Base-by-base conservation (phyloP, 1,140 invertebrate genomes). In the Monomorium pharaonis region DNA sequence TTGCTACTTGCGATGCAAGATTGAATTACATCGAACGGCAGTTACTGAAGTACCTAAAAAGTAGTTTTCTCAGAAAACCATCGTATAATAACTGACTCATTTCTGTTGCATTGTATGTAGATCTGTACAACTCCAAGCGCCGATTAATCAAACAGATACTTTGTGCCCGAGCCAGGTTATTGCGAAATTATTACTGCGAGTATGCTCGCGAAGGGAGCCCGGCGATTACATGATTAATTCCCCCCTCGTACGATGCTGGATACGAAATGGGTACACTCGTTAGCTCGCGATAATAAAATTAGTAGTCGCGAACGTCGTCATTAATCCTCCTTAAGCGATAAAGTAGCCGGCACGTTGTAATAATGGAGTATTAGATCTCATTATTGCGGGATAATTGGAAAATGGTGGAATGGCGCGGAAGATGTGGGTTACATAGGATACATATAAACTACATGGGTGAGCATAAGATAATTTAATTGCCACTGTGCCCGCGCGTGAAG, bases 331-430 rank as follows among this genome's bases (percentile, higher is more conserved):
- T 83, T 83, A 83, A 72, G 67, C 78, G 67, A 72, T 83, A 72
- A 83, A 83, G 78, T 83, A 83, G 51, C 78, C 78, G 33, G 37
- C 78, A 83, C 78, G 78, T 83, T 83, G 65, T 72, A 72, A 83
- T 83, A 83, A 83, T 83, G 65, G 67, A 58, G 51, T 83, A 83
- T 83, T 83, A 83, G 67, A 54, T 83, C 78, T 72, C 67, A 83
- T 83, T 83, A 83, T 83, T 83, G 78, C 51, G 67, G 51, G 78
- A 83, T 83, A 83, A 83, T 83, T 83, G 78, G 78, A 83, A 83
- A 83, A 83, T 44, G 78, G 63, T 72, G 78, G 65, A 72, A 83
- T 58, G 44, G 65, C 65, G 67, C 63, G 78, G 65, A 83, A 83
- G 65, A 83, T 83, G 78, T 83, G 54, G 78, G 67, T 58, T 83